These are phyloP conservation scores for Falco berigora DNA, from an alignment of 2,797 vertebrate genomes.

Conservation along the genomic window DNA sequence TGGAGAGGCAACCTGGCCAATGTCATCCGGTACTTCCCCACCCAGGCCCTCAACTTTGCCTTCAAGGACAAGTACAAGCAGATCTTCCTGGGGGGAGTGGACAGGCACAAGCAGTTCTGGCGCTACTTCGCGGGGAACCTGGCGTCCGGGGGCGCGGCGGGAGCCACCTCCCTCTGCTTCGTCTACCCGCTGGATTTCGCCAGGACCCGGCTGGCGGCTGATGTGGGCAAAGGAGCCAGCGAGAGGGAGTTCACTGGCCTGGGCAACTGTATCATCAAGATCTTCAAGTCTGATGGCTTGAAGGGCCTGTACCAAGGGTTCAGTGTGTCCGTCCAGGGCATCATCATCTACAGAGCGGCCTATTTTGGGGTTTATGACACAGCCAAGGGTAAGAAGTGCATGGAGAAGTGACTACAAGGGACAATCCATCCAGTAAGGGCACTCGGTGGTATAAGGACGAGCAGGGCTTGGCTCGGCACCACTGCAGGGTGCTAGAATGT, in stretches of 20 bases:
- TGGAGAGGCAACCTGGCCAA: constrained; percentile 99
- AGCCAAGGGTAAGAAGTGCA: constrained; percentile 87
- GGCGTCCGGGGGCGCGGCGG: constrained; percentile 93
- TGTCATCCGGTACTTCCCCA: constrained; percentile 99
- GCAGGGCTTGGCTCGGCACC: background rate
- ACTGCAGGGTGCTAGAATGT: background rate
- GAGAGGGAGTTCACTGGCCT: constrained; percentile 94
- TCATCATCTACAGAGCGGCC: constrained; percentile 98
- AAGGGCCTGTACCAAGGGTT: constrained; percentile 94
- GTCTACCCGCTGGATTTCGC: constrained; percentile 99
- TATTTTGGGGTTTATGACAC: constrained; percentile 98
- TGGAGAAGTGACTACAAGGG: background rate
- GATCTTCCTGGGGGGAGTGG: constrained; percentile 97
- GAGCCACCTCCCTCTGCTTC: constrained; percentile 97
- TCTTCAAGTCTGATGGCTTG: constrained; percentile 91
- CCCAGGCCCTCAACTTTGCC: constrained; percentile 98
- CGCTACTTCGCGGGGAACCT: constrained; percentile 96
- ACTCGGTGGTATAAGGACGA: background rate
- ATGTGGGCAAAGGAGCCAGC: constrained; percentile 85
- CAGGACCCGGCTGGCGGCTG: constrained; percentile 94
- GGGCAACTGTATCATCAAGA: constrained; percentile 88
- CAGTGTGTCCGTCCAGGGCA: constrained; percentile 97
- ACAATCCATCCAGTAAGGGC: background rate
- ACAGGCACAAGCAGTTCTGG: constrained; percentile 98
- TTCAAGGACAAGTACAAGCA: constrained; percentile 99